phyloP scores from a whole-genome alignment of 2,888 invertebrate genomes.

The Himalopsyche anomala region DNA sequence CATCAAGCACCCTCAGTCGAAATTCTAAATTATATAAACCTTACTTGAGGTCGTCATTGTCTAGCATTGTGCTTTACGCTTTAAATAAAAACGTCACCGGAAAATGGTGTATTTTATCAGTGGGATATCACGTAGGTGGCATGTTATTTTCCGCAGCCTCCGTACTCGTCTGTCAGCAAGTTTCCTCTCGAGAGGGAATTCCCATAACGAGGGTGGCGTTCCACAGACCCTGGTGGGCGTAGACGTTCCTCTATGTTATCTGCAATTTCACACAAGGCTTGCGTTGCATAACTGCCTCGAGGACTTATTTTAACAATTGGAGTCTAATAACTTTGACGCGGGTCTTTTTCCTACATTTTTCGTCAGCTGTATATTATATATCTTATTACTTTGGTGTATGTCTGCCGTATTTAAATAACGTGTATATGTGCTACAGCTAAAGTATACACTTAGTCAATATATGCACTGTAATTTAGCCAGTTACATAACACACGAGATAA shows the following conservation, averaged over 20 bases:
- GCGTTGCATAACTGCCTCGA: not conserved
- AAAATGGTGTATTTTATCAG: not conserved
- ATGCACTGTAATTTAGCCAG: too few relatives aligned
- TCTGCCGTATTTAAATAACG: too few relatives aligned
- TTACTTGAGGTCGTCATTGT: not conserved
- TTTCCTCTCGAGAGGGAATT: slow-evolving; percentile 11
- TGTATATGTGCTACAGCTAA: too few relatives aligned
- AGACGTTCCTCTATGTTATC: not conserved
- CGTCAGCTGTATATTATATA: too few relatives aligned
- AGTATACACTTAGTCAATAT: too few relatives aligned
- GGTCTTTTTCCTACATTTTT: too few relatives aligned
- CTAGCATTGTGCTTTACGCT: not conserved
- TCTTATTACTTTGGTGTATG: too few relatives aligned
- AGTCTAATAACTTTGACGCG: too few relatives aligned
- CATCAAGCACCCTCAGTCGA: too few relatives aligned
- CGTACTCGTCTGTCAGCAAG: slow-evolving; percentile 5
- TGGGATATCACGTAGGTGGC: not conserved
- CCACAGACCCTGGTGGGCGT: not conserved
- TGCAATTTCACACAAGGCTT: slow-evolving; percentile 19
- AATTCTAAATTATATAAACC: too few relatives aligned
- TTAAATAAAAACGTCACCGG: not conserved
- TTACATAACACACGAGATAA: too few relatives aligned
- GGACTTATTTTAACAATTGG: not conserved
- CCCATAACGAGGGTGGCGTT: slow-evolving; percentile 38
- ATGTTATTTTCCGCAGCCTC: not conserved